Evolutionary conservation across 1,140 invertebrate genomes (phyloP).

Genomic region (Bombus cullumanus): DNA sequence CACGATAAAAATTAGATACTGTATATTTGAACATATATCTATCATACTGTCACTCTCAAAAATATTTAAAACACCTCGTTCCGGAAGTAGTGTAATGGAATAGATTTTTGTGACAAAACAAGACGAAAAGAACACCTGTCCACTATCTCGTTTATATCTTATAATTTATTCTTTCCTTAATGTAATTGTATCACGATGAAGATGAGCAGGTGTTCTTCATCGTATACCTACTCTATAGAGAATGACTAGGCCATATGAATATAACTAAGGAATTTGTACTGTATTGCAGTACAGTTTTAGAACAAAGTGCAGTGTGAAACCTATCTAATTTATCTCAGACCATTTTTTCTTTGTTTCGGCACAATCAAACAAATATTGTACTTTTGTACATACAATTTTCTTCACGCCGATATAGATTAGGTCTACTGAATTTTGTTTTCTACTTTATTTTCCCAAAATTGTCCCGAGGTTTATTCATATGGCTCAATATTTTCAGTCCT

Average conservation of each 20-base stretch:
- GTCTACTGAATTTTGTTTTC: conserved; percentile 42
- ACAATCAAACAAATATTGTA: conserved; percentile 52
- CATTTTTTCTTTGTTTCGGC: conserved; percentile 38
- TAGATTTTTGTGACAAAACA: conserved; percentile 52
- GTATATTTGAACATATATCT: conserved; percentile 1
- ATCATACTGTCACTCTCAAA: conserved; percentile 60
- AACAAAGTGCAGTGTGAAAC: conserved; percentile 34
- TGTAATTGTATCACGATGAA: conserved; percentile 62
- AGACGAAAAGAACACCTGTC: conserved; percentile 52
- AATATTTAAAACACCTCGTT: conserved; percentile 63
- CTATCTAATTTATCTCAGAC: conserved; percentile 57
- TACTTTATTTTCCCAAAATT: conserved; percentile 53
- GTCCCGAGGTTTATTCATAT: conserved; percentile 68
- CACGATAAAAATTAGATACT: conserved; percentile 26
- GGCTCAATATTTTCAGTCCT: conserved; percentile 61
- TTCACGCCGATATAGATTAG: conserved; percentile 40
- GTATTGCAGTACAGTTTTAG: conserved; percentile 37
- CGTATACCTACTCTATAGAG: conserved; percentile 50
- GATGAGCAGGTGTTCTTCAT: conserved; percentile 54
- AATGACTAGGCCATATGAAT: conserved; percentile 70
- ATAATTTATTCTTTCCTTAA: conserved; percentile 57
- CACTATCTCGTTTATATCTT: conserved; percentile 46
- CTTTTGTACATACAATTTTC: conserved; percentile 53
- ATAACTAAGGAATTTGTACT: conserved; percentile 56
- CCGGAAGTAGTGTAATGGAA: conserved; percentile 56